Conservation (phyloP, 1,140 invertebrate species). For the Hyles vespertilio region DNA sequence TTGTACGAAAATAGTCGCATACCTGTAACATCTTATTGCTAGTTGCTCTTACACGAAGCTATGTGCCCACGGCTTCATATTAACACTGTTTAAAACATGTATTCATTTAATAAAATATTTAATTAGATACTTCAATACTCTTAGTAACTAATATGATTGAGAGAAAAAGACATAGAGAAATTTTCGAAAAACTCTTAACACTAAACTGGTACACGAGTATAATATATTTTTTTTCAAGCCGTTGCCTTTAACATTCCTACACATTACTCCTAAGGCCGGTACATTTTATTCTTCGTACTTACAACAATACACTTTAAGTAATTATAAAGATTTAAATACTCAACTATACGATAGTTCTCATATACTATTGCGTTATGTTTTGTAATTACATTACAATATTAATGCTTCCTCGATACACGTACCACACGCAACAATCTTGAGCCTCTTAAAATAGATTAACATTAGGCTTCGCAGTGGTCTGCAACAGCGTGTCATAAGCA, state of each 20-base stretch:
- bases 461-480: no score
- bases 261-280: slow-evolving; percentile 70
- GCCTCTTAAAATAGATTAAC: no score
- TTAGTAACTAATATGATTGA: slow-evolving; percentile 63
- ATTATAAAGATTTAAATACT: slow-evolving; percentile 62
- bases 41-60: neutral
- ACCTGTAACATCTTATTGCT: neutral
- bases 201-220: slow-evolving; percentile 48
- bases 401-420: no score
- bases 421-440: no score
- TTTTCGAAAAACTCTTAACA: slow-evolving; percentile 59
- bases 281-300: slow-evolving; percentile 55
- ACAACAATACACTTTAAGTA: slow-evolving; percentile 64
- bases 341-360: slow-evolving; percentile 47
- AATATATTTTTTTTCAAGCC: slow-evolving; percentile 53
- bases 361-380: slow-evolving; percentile 55
- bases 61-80: slow-evolving; percentile 14
- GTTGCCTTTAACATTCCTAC: slow-evolving; percentile 52
- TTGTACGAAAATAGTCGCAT: neutral
- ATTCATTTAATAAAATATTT: slow-evolving; percentile 29
- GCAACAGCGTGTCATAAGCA: no score
- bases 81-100: slow-evolving; percentile 31
- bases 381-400: slow-evolving; percentile 5
- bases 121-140: slow-evolving; percentile 34
- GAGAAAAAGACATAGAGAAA: slow-evolving; percentile 70